Evolutionary conservation across 2,888 invertebrate species (phyloP), one percentile per base, ranked within the genome.

Genomic region (Stegophylla sp.): DNA sequence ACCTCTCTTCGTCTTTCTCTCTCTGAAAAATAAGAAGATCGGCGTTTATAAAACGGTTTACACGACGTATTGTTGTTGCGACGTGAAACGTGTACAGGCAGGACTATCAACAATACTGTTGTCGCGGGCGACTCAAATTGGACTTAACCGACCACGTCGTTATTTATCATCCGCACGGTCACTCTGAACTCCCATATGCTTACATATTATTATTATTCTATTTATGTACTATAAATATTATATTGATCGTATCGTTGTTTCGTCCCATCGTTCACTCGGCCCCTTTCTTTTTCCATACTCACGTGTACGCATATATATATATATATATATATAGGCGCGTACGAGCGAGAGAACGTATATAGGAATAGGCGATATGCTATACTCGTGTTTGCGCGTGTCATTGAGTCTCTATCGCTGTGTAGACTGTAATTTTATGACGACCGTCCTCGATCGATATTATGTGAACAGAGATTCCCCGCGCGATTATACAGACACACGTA

Each of bases 151-250:
- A 48, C n/a, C n/a, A n/a, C n/a, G n/a, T n/a, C 75, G 75, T 64
- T 66, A 66, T 76, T 76, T 66, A 76, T 76, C 75, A 53, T 76
- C 63, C 51, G n/a, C n/a, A 34, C 74, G 63, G 63, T 61, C 45
- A 28, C 48, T 20, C 34, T 41, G 23, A 51, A 34, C 61, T 59
- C 26, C 56, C 1, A 7, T 15, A 41, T 23, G 20, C 2, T 10
- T 20, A n/a, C 41, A 53, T n/a, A 51, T 51, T 15, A 15, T 48
- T 48, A 48, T 48, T 4, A 17, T 17, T 17, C 17, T 5, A 17
- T 48, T 48, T 15, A 17, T 4, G 17, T 48, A 48, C 17, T 48
- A 20, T 51, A 51, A 17, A 0, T n/a, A 20, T 9, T 51, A n/a
- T 41, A 23, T 28, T 26, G 71, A 71, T 71, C 53, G 53, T 71